Evolutionary conservation across 1,140 invertebrate genomes (phyloP).

Genomic region (Ceratosolen fusciceps): DNA sequence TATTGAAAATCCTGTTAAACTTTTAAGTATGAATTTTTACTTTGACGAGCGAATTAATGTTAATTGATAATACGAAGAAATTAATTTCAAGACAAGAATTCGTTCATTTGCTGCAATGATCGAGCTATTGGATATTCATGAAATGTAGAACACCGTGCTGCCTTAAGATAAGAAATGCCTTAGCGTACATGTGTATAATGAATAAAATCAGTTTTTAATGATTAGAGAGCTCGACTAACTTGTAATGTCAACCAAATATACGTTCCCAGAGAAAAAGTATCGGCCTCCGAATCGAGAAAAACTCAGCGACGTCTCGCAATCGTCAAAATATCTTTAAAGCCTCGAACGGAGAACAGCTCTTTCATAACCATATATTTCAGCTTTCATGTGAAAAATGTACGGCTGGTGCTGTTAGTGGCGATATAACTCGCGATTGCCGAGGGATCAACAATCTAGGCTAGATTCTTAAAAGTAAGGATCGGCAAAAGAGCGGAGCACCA

Average conservation of each 20-base stretch:
- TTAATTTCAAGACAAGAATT: background rate
- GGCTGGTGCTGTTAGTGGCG: background rate
- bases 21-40: too few species aligned
- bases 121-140: too few species aligned
- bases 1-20: too few species aligned
- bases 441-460: background rate
- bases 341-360: background rate
- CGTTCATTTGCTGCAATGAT: too few species aligned
- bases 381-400: conserved; percentile 37
- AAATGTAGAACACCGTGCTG: too few species aligned
- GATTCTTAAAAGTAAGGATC: too few species aligned
- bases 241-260: background rate
- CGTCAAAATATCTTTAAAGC: conserved; percentile 11
- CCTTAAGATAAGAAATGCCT: background rate
- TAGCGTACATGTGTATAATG: too few species aligned
- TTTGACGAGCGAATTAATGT: too few species aligned
- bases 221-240: background rate
- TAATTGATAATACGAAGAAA: background rate
- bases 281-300: background rate
- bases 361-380: conserved; percentile 44
- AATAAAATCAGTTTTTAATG: too few species aligned
- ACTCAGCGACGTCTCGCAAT: conserved; percentile 15
- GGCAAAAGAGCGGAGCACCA: background rate
- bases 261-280: too few species aligned
- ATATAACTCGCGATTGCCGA: background rate